Evolutionary conservation across 2,888 invertebrate species (phyloP).

Genomic region (Sturmia bella): DNA sequence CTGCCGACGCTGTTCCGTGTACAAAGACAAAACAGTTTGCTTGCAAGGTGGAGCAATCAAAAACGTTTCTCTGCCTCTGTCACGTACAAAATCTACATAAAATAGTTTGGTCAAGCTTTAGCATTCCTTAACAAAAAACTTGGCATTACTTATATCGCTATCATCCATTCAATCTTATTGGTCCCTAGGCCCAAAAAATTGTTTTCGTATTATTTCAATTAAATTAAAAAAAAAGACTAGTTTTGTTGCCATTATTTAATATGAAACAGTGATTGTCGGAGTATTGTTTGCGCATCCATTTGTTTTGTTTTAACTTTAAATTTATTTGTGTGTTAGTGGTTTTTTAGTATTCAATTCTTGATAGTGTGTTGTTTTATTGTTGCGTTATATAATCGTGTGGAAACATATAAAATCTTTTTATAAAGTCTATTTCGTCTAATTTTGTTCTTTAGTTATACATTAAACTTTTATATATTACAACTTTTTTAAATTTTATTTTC

Average conservation of each 20-base stretch:
- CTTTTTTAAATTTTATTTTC: conserved; percentile 60
- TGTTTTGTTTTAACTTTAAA: conserved; percentile 10
- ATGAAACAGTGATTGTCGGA: conserved; percentile 68
- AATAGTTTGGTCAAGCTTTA: no score
- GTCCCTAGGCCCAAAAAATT: conserved; percentile 63
- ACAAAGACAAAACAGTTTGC: no score
- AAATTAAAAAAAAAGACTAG: conserved; percentile 3
- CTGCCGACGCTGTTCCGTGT: no score
- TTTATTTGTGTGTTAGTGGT: neutral
- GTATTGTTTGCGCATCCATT: conserved; percentile 66
- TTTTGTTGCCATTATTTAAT: conserved; percentile 38
- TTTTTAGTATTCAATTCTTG: conserved; percentile 51
- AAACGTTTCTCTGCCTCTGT: no score
- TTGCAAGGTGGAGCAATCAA: no score
- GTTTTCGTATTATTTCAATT: conserved; percentile 23
- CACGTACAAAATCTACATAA: no score
- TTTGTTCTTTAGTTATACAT: conserved; percentile 47
- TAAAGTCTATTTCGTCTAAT: conserved; percentile 67
- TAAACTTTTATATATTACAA: conserved; percentile 59
- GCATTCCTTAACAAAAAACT: no score
- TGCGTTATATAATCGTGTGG: conserved; percentile 46
- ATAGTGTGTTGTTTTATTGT: conserved; percentile 45
- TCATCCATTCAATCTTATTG: conserved; percentile 46
- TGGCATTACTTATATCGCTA: neutral
- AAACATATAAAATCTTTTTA: conserved; percentile 67